Percentiles rank a stretch among this genome's conserved stretches.
Conservation (phyloP, 2,113 vertebrate species). For the Callaeas wilsoni region DNA sequence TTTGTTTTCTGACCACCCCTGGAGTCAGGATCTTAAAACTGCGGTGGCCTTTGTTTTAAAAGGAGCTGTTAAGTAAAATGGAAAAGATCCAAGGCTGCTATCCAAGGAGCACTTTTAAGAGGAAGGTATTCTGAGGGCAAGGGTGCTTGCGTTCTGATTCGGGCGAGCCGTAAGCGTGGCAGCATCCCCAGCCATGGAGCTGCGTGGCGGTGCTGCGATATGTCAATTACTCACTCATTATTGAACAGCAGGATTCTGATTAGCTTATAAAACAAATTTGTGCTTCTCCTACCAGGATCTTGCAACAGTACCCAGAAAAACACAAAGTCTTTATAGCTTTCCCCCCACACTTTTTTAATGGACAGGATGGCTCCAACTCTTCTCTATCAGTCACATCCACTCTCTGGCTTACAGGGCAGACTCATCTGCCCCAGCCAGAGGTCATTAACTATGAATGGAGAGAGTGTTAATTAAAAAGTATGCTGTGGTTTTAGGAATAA, state of each 20-base stretch:
- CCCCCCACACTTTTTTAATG: neutral
- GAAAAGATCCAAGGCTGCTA: neutral
- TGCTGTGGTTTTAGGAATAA: constrained; percentile 30
- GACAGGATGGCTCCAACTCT: neutral
- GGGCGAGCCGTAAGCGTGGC: neutral
- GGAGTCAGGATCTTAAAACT: constrained; percentile 41
- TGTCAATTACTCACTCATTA: constrained; percentile 67
- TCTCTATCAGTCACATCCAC: neutral
- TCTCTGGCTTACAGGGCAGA: neutral
- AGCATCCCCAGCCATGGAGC: neutral
- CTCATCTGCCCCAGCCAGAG: constrained; percentile 14
- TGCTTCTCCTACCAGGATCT: constrained; percentile 41
- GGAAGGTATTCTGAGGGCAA: constrained; percentile 18
- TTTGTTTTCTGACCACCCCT: constrained; percentile 58
- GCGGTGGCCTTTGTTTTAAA: constrained; percentile 4
- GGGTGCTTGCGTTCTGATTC: neutral
- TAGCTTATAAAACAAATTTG: constrained; percentile 61
- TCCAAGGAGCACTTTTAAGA: neutral
- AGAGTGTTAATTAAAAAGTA: constrained; percentile 49
- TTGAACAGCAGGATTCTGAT: constrained; percentile 60
- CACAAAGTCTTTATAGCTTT: neutral
- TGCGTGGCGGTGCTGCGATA: neutral
- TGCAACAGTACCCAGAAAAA: constrained; percentile 34
- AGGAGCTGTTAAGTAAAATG: neutral
- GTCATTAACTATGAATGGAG: constrained; percentile 5